Conservation (phyloP, 2,888 invertebrate genomes). For the Ophion slaviceki region DNA sequence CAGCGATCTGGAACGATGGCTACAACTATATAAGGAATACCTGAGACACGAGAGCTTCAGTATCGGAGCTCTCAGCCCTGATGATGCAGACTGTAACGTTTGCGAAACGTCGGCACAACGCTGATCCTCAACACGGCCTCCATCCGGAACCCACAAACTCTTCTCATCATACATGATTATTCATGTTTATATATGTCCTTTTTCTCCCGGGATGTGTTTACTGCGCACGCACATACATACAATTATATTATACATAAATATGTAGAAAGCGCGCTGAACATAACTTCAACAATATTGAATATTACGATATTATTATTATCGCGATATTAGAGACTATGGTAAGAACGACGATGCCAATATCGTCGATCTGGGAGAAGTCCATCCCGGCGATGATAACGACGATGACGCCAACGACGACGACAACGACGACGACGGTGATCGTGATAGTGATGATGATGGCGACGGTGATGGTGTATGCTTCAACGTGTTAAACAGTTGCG, state of each 20-base stretch:
- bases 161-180: too few relatives aligned
- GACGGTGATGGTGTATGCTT: slow-evolving; percentile 3
- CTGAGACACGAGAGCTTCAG: too few relatives aligned
- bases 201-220: not conserved
- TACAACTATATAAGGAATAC: too few relatives aligned
- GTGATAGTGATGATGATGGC: not conserved
- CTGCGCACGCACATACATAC: not conserved
- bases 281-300: slow-evolving; percentile 20
- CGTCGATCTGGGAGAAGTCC: slow-evolving; percentile 4
- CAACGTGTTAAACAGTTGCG: too few relatives aligned
- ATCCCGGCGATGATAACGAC: not conserved
- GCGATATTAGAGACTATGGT: slow-evolving; percentile 1
- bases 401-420: not conserved
- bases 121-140: too few relatives aligned
- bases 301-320: slow-evolving; percentile 12
- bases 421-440: not conserved
- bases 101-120: too few relatives aligned
- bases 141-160: too few relatives aligned
- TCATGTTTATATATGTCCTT: too few relatives aligned
- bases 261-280: slow-evolving; percentile 5
- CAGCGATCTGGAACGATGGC: too few relatives aligned
- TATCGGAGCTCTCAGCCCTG: too few relatives aligned
- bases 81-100: too few relatives aligned
- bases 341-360: slow-evolving; percentile 12
- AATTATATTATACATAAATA: not conserved